Conservation (phyloP, 2,113 vertebrate genomes). For the Tragelaphus strepsiceros region DNA sequence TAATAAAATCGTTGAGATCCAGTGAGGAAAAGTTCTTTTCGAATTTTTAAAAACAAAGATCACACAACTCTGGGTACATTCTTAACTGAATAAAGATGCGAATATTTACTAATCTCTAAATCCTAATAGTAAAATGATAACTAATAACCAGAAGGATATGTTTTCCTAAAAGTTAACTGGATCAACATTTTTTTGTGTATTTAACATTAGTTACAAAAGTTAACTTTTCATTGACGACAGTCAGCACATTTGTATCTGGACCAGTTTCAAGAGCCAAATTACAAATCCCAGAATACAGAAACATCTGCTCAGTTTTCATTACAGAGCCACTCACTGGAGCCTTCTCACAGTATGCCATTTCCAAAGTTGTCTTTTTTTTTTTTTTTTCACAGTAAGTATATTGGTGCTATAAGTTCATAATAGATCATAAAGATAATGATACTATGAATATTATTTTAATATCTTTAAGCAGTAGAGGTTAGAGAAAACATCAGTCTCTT, state of each 20-base stretch:
- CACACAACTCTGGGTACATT: neutral
- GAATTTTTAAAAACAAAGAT: neutral
- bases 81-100: neutral
- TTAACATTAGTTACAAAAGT: neutral
- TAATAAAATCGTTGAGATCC: neutral
- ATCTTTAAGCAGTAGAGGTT: neutral
- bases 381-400: constrained; percentile 46
- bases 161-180: neutral
- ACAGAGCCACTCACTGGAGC: neutral
- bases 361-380: too few relatives aligned
- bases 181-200: neutral
- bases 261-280: neutral
- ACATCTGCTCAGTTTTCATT: neutral
- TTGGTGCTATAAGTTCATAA: neutral
- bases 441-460: neutral
- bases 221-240: neutral
- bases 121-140: neutral
- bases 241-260: neutral
- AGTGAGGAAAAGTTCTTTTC: neutral
- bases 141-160: neutral
- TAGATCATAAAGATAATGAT: neutral
- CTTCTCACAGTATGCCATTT: neutral
- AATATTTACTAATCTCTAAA: neutral
- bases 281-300: neutral
- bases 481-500: neutral